phyloP scores from a whole-genome alignment of 2,888 invertebrate species.

The Arctia plantaginis region DNA sequence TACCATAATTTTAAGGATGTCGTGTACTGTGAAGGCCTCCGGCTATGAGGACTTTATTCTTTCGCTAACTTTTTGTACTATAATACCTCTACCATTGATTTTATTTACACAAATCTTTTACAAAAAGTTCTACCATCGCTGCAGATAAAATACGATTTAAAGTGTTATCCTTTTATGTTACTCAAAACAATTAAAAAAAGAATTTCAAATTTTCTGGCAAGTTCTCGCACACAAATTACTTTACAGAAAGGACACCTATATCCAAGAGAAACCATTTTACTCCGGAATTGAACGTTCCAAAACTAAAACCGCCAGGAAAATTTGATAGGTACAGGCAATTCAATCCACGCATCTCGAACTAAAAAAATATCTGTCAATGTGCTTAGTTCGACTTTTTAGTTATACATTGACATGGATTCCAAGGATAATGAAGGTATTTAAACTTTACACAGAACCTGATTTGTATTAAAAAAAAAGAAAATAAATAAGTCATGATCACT shows the following conservation, averaged over 20 bases:
- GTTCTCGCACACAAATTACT: too few species aligned
- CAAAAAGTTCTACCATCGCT: not conserved
- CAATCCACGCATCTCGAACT: too few species aligned
- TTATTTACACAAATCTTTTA: not conserved
- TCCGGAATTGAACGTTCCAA: too few species aligned
- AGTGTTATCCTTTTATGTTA: not conserved
- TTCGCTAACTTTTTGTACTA: constrained; percentile 52
- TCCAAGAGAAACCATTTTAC: too few species aligned
- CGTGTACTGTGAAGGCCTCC: constrained; percentile 57
- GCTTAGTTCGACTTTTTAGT: not conserved
- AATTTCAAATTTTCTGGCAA: not conserved
- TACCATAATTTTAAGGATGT: constrained; percentile 73
- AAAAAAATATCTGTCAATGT: too few species aligned
- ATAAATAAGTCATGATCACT: not conserved
- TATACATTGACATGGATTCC: not conserved
- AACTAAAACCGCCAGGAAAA: too few species aligned
- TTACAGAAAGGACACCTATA: too few species aligned
- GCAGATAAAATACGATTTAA: not conserved
- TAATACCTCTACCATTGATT: not conserved
- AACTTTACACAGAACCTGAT: not conserved
- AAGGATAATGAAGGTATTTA: not conserved
- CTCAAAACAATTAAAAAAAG: not conserved
- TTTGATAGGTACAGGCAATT: too few species aligned
- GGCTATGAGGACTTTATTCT: constrained; percentile 62
- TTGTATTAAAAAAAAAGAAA: not conserved